phyloP scores from a whole-genome alignment of 2,113 vertebrate genomes.

The Ibidorhyncha struthersii region DNA sequence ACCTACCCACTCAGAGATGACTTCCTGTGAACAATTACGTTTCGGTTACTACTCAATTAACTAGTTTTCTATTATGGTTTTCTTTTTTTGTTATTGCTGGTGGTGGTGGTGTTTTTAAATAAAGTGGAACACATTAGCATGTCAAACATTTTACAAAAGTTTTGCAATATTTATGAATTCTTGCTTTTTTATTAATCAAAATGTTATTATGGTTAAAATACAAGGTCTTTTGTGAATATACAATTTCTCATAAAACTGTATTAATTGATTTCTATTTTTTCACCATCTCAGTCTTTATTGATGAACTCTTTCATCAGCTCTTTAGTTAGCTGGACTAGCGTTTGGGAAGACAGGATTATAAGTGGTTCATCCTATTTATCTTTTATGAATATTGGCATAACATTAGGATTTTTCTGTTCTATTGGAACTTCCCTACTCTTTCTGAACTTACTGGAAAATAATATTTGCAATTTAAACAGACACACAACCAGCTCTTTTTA shows the following conservation, averaged over 20 bases:
- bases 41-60: background rate
- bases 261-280: background rate
- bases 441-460: constrained; percentile 38
- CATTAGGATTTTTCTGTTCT: background rate
- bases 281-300: background rate
- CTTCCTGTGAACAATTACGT: background rate
- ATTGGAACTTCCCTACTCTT: background rate
- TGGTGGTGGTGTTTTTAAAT: background rate
- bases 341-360: background rate
- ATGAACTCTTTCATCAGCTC: background rate
- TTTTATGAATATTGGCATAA: background rate
- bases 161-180: background rate
- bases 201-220: background rate
- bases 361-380: background rate
- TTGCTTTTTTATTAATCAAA: background rate
- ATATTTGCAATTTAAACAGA: background rate
- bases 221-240: background rate
- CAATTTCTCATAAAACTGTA: background rate
- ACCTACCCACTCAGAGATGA: background rate
- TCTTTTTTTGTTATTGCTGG: background rate
- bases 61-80: background rate
- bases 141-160: background rate
- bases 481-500: background rate
- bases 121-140: background rate
- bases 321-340: background rate